Conservation (phyloP, 2,113 vertebrate genomes). For the Sialia sialis region DNA sequence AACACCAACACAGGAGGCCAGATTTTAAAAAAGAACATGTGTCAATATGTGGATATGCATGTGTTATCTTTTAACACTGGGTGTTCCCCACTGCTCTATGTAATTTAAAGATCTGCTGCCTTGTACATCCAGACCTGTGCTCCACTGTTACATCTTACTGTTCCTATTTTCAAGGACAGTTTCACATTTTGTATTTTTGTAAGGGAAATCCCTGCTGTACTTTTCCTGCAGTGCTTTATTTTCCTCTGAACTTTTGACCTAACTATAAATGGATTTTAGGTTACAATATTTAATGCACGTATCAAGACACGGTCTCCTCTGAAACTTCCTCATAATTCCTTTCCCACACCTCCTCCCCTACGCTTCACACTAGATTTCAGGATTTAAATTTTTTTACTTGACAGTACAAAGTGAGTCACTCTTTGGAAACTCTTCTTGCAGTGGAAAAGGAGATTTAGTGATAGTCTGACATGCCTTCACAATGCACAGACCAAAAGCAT, state of each 20-base stretch:
- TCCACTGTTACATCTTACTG: background rate
- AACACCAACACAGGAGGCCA: background rate
- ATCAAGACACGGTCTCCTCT: background rate
- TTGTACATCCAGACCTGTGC: background rate
- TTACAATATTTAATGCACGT: background rate
- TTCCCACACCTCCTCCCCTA: background rate
- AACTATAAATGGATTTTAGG: background rate
- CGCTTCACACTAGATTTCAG: background rate
- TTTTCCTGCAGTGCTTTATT: background rate
- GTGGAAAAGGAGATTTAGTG: background rate
- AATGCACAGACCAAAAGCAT: background rate
- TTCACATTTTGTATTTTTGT: background rate
- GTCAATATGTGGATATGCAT: background rate
- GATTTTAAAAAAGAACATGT: conserved; percentile 27
- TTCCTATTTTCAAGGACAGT: conserved; percentile 4
- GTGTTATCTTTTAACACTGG: conserved; percentile 4
- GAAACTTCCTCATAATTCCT: background rate
- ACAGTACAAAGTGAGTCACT: background rate
- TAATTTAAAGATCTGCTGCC: conserved; percentile 12
- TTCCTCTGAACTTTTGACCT: background rate
- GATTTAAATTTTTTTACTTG: background rate
- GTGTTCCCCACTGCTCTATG: background rate
- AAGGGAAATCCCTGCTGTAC: background rate
- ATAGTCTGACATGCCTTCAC: background rate
- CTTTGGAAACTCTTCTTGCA: background rate